A percentile compares a stretch with the other conserved stretches of the same genome.
Evolutionary conservation across 53 echinoderm and acorn worm genomes (phyloP).

Genomic region (Echinarachnius parma): DNA sequence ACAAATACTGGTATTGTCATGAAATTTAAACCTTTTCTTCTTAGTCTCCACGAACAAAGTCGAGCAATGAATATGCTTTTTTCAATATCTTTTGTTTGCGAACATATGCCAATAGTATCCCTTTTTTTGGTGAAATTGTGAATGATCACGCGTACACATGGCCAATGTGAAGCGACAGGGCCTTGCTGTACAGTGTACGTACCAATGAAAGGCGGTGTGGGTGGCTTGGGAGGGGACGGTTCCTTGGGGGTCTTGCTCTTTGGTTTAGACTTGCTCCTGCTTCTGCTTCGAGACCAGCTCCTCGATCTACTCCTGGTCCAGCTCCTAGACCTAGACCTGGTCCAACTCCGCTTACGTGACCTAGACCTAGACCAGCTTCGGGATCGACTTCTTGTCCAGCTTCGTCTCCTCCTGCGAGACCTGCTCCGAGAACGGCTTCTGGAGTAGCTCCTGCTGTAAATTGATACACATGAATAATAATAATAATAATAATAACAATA

Average conservation of each 20-base stretch:
- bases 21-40: too few species aligned
- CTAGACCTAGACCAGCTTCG: not conserved
- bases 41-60: too few species aligned
- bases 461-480: too few species aligned
- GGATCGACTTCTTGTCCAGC: slow-evolving; percentile 11
- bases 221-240: slow-evolving; percentile 18
- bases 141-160: too few species aligned
- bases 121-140: too few species aligned
- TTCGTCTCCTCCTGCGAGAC: slow-evolving; percentile 16
- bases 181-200: not conserved
- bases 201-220: slow-evolving; percentile 27
- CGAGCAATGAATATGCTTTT: too few species aligned
- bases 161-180: too few species aligned
- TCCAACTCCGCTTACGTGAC: slow-evolving; percentile 13
- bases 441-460: slow-evolving; percentile 10
- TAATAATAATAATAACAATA: too few species aligned
- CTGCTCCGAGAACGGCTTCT: slow-evolving; percentile 13
- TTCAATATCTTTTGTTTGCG: too few species aligned
- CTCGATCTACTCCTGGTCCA: slow-evolving; percentile 30
- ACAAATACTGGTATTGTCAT: too few species aligned
- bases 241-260: not conserved
- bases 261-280: slow-evolving; percentile 11
- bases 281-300: slow-evolving; percentile 8
- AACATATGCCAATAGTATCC: too few species aligned
- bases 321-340: slow-evolving; percentile 20